These are phyloP conservation scores for Sardina pilchardus DNA, from an alignment of 2,113 vertebrate species.

Conservation along the genomic window DNA sequence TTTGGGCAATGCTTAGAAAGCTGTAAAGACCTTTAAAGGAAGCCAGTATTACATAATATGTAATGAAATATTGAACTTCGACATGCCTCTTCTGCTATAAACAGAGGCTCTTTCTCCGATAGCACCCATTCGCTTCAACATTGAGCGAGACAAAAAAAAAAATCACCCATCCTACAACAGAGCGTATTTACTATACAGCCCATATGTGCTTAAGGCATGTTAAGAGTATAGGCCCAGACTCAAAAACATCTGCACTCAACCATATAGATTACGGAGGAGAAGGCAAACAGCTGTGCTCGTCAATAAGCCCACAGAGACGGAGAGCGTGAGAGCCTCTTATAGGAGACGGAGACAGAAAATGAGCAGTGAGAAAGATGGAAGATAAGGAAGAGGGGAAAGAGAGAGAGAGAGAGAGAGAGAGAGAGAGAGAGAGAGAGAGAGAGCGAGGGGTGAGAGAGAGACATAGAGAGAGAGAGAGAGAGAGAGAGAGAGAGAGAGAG, in stretches of 20 bases:
- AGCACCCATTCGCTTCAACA: neutral
- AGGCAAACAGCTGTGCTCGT: constrained; percentile 35
- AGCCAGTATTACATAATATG: neutral
- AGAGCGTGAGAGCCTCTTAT: constrained; percentile 28
- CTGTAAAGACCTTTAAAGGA: neutral
- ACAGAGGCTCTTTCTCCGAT: neutral
- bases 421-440: neutral
- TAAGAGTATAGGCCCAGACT: neutral
- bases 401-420: constrained; percentile 31
- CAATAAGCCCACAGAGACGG: constrained; percentile 35
- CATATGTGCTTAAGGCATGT: neutral
- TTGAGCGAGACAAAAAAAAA: neutral
- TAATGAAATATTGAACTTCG: constrained; percentile 2
- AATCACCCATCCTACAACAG: neutral
- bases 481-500: neutral
- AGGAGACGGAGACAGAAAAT: constrained; percentile 11
- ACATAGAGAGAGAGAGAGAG: constrained; percentile 4
- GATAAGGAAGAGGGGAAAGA: constrained; percentile 22
- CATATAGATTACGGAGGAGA: constrained; percentile 1
- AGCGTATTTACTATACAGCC: neutral
- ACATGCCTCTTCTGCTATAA: neutral
- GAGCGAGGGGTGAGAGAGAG: neutral
- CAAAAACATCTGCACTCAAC: neutral
- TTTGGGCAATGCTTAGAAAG: neutral
- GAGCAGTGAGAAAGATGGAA: neutral